Evolutionary conservation across 2,113 vertebrate genomes (phyloP).

Genomic region (Zosterops japonicus): DNA sequence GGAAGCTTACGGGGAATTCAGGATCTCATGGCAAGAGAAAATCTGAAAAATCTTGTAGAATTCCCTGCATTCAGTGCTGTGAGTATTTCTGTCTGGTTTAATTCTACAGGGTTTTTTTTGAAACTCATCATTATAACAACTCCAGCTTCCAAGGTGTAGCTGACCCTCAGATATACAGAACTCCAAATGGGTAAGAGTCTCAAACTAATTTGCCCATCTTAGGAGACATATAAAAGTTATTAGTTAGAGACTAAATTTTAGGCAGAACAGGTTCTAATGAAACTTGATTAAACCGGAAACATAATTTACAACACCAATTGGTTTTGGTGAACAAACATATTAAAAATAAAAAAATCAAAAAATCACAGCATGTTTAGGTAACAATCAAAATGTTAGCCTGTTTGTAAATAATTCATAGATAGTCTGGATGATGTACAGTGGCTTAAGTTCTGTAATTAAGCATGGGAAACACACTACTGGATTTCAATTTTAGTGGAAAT

Average conservation of each 20-base stretch:
- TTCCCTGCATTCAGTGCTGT: background rate
- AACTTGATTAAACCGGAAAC: background rate
- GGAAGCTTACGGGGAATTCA: background rate
- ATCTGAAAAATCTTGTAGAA: background rate
- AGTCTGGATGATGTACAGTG: background rate
- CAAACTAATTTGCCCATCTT: background rate
- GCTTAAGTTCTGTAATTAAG: background rate
- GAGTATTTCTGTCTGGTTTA: background rate
- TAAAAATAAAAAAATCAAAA: background rate
- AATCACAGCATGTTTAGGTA: background rate
- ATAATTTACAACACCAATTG: background rate
- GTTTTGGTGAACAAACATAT: background rate
- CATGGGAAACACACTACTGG: background rate
- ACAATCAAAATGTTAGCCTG: background rate
- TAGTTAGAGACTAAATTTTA: background rate
- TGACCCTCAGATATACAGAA: background rate
- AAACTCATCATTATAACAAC: background rate
- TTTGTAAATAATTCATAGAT: background rate
- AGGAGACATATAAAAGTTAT: background rate
- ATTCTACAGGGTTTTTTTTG: background rate
- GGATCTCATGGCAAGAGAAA: background rate
- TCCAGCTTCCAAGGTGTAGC: background rate
- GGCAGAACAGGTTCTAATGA: background rate
- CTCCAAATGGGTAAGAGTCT: background rate
- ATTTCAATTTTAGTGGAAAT: background rate